phyloP scores from a whole-genome alignment of 2,113 vertebrate species.

The Bungarus multicinctus region DNA sequence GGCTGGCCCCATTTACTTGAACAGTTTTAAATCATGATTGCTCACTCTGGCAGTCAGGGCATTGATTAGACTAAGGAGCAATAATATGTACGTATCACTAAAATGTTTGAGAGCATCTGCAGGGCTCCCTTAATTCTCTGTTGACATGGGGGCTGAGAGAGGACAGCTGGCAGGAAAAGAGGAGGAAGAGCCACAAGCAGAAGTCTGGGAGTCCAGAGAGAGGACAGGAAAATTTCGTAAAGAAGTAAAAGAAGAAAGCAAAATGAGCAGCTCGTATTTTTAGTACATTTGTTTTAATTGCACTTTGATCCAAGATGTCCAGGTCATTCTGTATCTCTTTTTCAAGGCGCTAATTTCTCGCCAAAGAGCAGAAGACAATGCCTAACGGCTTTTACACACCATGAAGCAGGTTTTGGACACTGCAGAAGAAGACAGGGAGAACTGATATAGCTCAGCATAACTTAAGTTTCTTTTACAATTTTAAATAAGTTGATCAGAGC shows the following conservation, averaged over 20 bases:
- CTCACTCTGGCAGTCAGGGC: conserved; percentile 11
- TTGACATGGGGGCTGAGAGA: not conserved
- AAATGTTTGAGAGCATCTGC: conserved; percentile 22
- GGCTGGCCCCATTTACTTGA: conserved; percentile 16
- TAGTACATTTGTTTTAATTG: not conserved
- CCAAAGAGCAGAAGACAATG: not conserved
- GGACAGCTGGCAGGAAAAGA: not conserved
- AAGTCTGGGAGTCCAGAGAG: not conserved
- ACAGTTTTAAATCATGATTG: conserved; percentile 21
- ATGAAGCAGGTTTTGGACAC: not conserved
- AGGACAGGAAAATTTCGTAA: not conserved
- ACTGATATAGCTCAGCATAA: not conserved
- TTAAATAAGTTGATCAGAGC: not conserved
- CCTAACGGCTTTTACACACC: not conserved
- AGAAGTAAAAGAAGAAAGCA: not conserved
- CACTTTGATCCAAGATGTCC: not conserved
- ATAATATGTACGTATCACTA: conserved; percentile 22
- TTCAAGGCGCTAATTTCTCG: not conserved
- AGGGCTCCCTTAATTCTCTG: not conserved
- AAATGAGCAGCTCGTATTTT: not conserved
- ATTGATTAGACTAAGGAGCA: conserved; percentile 35
- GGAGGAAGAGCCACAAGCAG: not conserved
- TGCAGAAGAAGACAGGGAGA: not conserved
- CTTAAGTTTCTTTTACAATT: not conserved
- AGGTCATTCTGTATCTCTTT: not conserved